Base-by-base conservation (phyloP, 2,888 invertebrate genomes). In the Allolobophora icterica region DNA sequence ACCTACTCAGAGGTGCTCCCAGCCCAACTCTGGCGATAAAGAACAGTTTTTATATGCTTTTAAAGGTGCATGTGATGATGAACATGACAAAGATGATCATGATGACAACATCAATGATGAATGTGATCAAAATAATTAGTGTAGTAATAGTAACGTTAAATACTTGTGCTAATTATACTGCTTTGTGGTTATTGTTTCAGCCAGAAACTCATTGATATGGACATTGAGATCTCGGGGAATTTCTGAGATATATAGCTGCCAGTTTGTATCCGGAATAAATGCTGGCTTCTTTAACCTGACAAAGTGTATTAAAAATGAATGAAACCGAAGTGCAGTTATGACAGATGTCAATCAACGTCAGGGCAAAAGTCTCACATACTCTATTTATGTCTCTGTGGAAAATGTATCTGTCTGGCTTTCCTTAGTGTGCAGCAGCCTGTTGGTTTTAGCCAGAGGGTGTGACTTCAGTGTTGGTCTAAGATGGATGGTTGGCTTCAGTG, bases 321-420 rank as follows among this genome's bases (percentile, higher is more conserved):
- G 71, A 71, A 71, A 71, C 71, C n/a, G n/a, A 71, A n/a, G n/a
- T 71, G 71, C n/a, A n/a, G n/a, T n/a, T 71, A 71, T n/a, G 71
- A 71, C 71, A 71, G 71, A 71, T 71, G 30, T 71, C 71, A 71
- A n/a, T 71, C 71, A 71, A n/a, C 71, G n/a, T 71, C 71, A n/a
- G 71, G 71, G 13, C 30, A 71, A n/a, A 71, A n/a, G 71, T 71
- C 71, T 71, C 17, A 11, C 71, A 4, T 71, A 3, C 21, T 52
- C 24, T 24, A 24, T 52, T 52, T 52, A 21, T 8, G 52, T 71
- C 4, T 71, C 71, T n/a, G 71, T 71, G 71, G 71, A 71, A 8
- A n/a, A n/a, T 71, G 71, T 8, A 71, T 71, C 71, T 71, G 30
- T n/a, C 71, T 71, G n/a, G 71, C 30, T n/a, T 8, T 71, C 30